phyloP scores from a whole-genome alignment of 2,113 vertebrate genomes.

The Nerophis lumbriciformis region DNA sequence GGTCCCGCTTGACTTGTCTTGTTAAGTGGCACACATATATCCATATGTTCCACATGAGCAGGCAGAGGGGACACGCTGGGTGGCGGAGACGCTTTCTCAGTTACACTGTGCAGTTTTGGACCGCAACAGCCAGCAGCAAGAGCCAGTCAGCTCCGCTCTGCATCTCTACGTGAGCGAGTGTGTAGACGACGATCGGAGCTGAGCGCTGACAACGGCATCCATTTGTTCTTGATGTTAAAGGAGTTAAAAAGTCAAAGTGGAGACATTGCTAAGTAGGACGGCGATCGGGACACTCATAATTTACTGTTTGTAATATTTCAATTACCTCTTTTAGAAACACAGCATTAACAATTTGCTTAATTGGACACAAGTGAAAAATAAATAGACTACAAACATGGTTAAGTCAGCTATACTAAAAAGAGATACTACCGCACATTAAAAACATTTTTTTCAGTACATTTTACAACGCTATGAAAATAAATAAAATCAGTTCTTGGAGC shows the following conservation, averaged over 20 bases:
- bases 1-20: conserved; percentile 68
- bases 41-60: conserved; percentile 69
- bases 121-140: conserved; percentile 62
- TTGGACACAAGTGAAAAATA: conserved; percentile 8
- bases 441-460: neutral
- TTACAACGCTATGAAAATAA: conserved; percentile 50
- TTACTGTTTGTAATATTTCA: neutral
- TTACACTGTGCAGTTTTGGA: conserved; percentile 61
- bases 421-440: conserved; percentile 10
- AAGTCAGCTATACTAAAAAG: conserved; percentile 9
- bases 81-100: conserved; percentile 64
- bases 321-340: conserved; percentile 6
- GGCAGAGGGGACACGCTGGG: conserved; percentile 56
- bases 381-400: conserved; percentile 35
- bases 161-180: conserved; percentile 23
- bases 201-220: conserved; percentile 34
- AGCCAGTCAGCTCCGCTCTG: conserved; percentile 51
- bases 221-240: conserved; percentile 24
- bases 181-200: conserved; percentile 41
- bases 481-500: conserved; percentile 47
- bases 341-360: conserved; percentile 6
- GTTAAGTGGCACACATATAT: conserved; percentile 71
- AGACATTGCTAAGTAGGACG: neutral
- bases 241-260: conserved; percentile 19
- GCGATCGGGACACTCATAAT: neutral